Percentiles rank a stretch among this genome's conserved stretches.
phyloP scores from a whole-genome alignment of 2,888 invertebrate genomes.

The Rhingia campestris region DNA sequence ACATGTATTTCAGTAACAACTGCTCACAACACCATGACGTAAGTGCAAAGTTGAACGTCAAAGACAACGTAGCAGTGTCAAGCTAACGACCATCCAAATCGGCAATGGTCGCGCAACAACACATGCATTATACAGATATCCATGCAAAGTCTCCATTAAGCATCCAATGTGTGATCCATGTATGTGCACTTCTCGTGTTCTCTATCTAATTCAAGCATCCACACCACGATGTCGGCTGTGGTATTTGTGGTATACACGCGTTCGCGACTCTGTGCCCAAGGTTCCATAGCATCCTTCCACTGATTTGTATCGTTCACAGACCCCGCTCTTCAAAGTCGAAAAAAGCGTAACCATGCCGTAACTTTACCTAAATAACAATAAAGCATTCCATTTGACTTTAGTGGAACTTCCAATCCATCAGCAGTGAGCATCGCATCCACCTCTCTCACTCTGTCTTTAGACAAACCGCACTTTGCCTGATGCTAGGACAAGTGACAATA shows the following conservation, averaged over 20 bases:
- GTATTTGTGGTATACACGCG: slow-evolving; percentile 63
- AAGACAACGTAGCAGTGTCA: slow-evolving; percentile 56
- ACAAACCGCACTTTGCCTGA: slow-evolving; percentile 67
- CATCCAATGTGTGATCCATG: not conserved
- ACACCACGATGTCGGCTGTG: slow-evolving; percentile 64
- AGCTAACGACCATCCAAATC: slow-evolving; percentile 44
- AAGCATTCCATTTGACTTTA: slow-evolving; percentile 72
- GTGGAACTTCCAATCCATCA: slow-evolving; percentile 44
- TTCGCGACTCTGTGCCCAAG: slow-evolving; percentile 51
- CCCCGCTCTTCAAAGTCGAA: not conserved
- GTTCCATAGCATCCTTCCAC: slow-evolving; percentile 30
- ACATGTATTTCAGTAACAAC: slow-evolving; percentile 1
- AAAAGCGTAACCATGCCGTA: slow-evolving; percentile 56
- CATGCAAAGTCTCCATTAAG: not conserved
- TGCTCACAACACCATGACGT: slow-evolving; percentile 7
- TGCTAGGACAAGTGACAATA: slow-evolving; percentile 72
- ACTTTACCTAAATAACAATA: slow-evolving; percentile 67
- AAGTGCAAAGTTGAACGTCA: slow-evolving; percentile 59
- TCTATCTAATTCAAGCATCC: slow-evolving; percentile 57
- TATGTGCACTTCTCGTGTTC: slow-evolving; percentile 27
- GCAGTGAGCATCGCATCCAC: not conserved
- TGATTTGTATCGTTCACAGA: slow-evolving; percentile 25
- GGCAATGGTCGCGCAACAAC: slow-evolving; percentile 12
- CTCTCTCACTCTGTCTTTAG: slow-evolving; percentile 38
- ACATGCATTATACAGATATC: not conserved